Evolutionary conservation across 2,113 vertebrate species (phyloP).

Genomic region (Piprites chloris): DNA sequence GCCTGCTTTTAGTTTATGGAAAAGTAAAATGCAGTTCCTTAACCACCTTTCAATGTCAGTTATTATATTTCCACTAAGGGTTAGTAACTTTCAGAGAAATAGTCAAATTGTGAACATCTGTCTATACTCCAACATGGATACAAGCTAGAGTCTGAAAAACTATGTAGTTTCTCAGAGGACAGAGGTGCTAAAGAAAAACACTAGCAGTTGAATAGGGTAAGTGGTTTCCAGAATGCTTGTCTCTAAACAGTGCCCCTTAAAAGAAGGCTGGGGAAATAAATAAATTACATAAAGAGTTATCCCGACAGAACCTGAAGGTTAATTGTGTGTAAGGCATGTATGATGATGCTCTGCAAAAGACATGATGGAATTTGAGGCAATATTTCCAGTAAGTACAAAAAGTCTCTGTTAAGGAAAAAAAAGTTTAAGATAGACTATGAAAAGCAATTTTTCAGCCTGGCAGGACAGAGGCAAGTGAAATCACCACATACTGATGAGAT

Average conservation of each 20-base stretch:
- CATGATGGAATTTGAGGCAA: not conserved
- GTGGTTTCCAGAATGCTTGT: not conserved
- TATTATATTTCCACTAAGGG: not conserved
- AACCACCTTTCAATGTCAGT: not conserved
- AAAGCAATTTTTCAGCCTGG: not conserved
- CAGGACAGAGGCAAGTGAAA: not conserved
- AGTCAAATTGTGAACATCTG: not conserved
- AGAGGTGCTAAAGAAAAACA: not conserved
- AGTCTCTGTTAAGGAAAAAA: not conserved
- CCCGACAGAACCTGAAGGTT: not conserved
- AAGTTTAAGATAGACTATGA: not conserved
- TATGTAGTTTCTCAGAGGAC: not conserved
- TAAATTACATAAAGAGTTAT: not conserved
- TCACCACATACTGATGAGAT: not conserved
- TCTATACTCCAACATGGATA: not conserved
- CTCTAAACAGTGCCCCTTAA: not conserved
- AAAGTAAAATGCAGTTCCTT: not conserved
- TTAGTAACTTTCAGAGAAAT: not conserved
- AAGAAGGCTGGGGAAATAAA: not conserved
- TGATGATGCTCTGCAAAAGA: rapidly evolving
- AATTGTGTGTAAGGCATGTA: not conserved
- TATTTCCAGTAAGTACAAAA: not conserved
- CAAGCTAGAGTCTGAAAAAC: not conserved
- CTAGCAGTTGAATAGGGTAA: not conserved
- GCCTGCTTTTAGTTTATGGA: not conserved